These are phyloP conservation scores for Dolichoris vasculosae DNA, from an alignment of 1,140 invertebrate species.

Conservation along the genomic window DNA sequence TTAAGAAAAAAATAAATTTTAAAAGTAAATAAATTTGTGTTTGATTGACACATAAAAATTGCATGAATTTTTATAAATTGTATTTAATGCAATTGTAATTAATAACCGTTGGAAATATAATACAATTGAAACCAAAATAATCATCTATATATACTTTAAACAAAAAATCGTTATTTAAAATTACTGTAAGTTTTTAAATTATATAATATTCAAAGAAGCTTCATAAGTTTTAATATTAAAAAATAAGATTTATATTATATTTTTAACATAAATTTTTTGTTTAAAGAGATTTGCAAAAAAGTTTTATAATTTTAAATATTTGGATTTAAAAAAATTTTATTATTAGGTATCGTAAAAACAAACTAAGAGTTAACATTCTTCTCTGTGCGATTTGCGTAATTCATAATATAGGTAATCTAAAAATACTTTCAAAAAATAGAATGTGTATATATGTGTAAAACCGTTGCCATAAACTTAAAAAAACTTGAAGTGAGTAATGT, in stretches of 20 bases:
- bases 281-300: too few relatives aligned
- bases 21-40: not conserved
- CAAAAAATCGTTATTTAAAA: too few relatives aligned
- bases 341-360: not conserved
- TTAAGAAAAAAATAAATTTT: not conserved
- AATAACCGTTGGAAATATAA: not conserved
- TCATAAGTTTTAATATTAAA: too few relatives aligned
- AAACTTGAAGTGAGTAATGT: not conserved
- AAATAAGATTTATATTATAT: too few relatives aligned
- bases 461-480: not conserved
- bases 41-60: not conserved
- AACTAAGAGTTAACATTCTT: not conserved
- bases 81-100: not conserved
- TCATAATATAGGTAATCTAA: slow-evolving; percentile 11
- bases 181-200: too few relatives aligned
- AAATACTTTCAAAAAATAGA: not conserved
- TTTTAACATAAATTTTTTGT: too few relatives aligned
- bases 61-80: not conserved
- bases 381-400: not conserved
- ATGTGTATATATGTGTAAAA: not conserved
- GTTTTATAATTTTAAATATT: not conserved
- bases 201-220: too few relatives aligned
- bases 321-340: not conserved
- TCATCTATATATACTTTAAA: too few relatives aligned
- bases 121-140: too few relatives aligned